A percentile compares a stretch with the other conserved stretches of the same genome.
Evolutionary conservation across 2,797 vertebrate species (phyloP).

Genomic region (Melanotaenia trifasciata): DNA sequence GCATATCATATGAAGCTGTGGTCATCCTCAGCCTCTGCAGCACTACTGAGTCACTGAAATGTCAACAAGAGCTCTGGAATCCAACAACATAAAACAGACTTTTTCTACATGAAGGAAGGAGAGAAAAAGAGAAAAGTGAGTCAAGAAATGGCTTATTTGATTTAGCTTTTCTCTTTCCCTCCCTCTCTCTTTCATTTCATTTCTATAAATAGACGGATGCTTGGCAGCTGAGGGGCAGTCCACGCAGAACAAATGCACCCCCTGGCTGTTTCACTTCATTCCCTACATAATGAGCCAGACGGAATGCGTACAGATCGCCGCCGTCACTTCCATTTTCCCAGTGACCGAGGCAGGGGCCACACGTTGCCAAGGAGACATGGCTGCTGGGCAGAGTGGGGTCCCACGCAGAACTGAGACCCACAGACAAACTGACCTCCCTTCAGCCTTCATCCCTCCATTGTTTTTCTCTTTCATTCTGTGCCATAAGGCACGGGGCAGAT

Average conservation of each 20-base stretch:
- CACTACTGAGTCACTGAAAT: slow-evolving; percentile 36
- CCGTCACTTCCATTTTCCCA: slow-evolving; percentile 68
- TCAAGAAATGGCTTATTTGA: slow-evolving; percentile 54
- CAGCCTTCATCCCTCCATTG: background rate
- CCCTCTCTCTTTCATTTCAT: slow-evolving; percentile 42
- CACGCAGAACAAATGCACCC: slow-evolving; percentile 84
- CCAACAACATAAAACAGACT: slow-evolving; percentile 24
- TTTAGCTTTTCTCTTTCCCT: slow-evolving; percentile 33
- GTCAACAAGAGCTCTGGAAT: slow-evolving; percentile 27
- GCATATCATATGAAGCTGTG: slow-evolving; percentile 4
- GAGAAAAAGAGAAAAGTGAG: slow-evolving; percentile 15
- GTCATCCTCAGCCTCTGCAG: slow-evolving; percentile 18
- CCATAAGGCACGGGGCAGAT: slow-evolving; percentile 18
- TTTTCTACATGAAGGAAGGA: background rate
- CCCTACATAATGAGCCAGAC: slow-evolving; percentile 79
- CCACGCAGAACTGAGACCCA: slow-evolving; percentile 10
- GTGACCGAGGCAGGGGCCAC: slow-evolving; percentile 54
- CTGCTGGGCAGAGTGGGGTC: slow-evolving; percentile 36
- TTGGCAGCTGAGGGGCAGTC: slow-evolving; percentile 84
- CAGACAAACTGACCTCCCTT: slow-evolving; percentile 12
- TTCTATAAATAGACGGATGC: slow-evolving; percentile 82
- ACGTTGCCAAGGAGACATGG: slow-evolving; percentile 67
- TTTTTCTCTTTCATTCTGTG: slow-evolving; percentile 15
- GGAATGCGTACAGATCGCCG: slow-evolving; percentile 62
- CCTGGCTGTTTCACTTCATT: slow-evolving; percentile 79